Percentiles rank a stretch among this genome's conserved stretches.
Conservation (phyloP, 2,888 invertebrate genomes). For the Oscheius sp. region DNA sequence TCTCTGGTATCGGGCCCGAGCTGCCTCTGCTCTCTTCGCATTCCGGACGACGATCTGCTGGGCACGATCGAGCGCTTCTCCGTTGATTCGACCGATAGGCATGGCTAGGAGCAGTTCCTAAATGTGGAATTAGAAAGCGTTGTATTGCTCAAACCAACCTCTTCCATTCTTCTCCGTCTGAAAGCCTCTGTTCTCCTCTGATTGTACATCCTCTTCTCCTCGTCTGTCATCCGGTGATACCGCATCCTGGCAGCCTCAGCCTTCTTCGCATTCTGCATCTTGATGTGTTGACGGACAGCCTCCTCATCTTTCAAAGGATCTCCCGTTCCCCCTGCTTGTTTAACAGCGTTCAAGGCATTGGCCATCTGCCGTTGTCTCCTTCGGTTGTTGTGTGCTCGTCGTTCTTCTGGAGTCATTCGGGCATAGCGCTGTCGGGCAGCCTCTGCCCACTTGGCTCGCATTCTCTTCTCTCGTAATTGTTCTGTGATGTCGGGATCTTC, state of each 20-base stretch:
- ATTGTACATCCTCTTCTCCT: slow-evolving; percentile 71
- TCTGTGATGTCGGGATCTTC: slow-evolving; percentile 72
- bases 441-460: slow-evolving; percentile 72
- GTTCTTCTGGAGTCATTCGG: slow-evolving; percentile 66
- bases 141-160: slow-evolving; percentile 35
- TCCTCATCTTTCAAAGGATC: slow-evolving; percentile 66
- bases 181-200: slow-evolving; percentile 71
- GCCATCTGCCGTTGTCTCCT: slow-evolving; percentile 70
- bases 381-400: slow-evolving; percentile 68
- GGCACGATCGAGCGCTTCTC: slow-evolving; percentile 70
- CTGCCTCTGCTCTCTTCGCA: slow-evolving; percentile 71
- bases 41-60: slow-evolving; percentile 72
- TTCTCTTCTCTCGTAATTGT: slow-evolving; percentile 70
- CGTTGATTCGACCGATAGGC: slow-evolving; percentile 72
- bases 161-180: slow-evolving; percentile 70
- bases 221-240: slow-evolving; percentile 63
- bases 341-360: slow-evolving; percentile 59
- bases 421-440: slow-evolving; percentile 68
- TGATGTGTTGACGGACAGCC: slow-evolving; percentile 65
- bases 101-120: slow-evolving; percentile 69
- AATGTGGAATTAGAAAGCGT: background rate
- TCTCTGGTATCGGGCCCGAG: slow-evolving; percentile 68
- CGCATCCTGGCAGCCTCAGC: slow-evolving; percentile 70
- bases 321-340: slow-evolving; percentile 53
- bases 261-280: slow-evolving; percentile 70